Conservation (phyloP, 2,113 vertebrate species). For the Perca flavescens region DNA sequence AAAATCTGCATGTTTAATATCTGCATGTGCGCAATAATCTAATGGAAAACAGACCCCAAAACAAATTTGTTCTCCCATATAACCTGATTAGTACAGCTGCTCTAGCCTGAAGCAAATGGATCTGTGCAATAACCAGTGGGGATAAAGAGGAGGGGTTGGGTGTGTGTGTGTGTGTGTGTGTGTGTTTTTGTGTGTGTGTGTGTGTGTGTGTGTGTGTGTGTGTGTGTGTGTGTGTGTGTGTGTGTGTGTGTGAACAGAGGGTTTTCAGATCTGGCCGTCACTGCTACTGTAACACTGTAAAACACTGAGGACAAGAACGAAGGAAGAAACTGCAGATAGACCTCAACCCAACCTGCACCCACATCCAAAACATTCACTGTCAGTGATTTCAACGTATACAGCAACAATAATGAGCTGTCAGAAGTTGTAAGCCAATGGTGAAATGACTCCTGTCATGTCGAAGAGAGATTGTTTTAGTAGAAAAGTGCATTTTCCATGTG, state of each 20-base stretch:
- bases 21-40: constrained; percentile 60
- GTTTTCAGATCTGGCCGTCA: constrained; percentile 4
- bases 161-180: neutral
- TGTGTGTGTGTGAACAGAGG: neutral
- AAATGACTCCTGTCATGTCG: constrained; percentile 36
- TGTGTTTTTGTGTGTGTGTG: neutral
- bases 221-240: neutral
- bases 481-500: constrained; percentile 44
- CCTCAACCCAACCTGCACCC: constrained; percentile 9
- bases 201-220: neutral
- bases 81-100: constrained; percentile 64
- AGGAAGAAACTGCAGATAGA: constrained; percentile 26
- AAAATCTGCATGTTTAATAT: constrained; percentile 73
- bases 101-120: constrained; percentile 50
- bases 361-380: constrained; percentile 27
- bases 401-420: constrained; percentile 50
- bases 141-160: constrained; percentile 5
- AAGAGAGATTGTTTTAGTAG: constrained; percentile 35
- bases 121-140: constrained; percentile 36
- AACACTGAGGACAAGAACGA: constrained; percentile 35
- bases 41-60: constrained; percentile 72
- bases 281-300: constrained; percentile 21
- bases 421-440: constrained; percentile 10
- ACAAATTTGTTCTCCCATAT: constrained; percentile 60
- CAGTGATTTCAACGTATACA: constrained; percentile 28